Base-by-base conservation (phyloP, 2,888 invertebrate species). In the Nomada ruficornis region DNA sequence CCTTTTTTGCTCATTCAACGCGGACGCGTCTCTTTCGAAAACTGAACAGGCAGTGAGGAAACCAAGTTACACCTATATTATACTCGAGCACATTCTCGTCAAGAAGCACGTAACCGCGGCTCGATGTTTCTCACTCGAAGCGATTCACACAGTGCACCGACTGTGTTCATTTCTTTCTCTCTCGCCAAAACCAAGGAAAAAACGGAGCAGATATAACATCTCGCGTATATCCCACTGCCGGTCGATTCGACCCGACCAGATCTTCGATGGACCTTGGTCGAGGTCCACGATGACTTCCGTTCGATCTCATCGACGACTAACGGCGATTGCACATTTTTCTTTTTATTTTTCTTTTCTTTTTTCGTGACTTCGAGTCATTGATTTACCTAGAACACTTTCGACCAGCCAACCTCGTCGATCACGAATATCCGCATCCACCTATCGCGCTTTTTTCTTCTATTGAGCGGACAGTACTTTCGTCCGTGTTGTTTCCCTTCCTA, bases 381-480 rank as follows among this genome's bases (percentile, higher is more conserved):
- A 60, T 71, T 65, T 67, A 73, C 69, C 73, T 83, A 83, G 52
- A 77, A 70, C 70, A 70, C 76, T 64, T 69, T 70, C 74, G 90
- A 91, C 91, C 91, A 91, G 91, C 91, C 91, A 90, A 91, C 91
- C 91, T 91, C 91, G 74, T 82, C 82, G 86, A 84, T 70, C 79
- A 84, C 87, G 82, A 42, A 72, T 47, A 70, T 75, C 77, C 80
- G 77, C 75, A 50, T 67, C 67, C 59, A 59, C 9, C 59, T 23
- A 13, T 55, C 50, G 36, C 62, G 44, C 44, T 29, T 2, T 15
- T 60, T 7, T 20, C 2, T 18, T 10, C 29, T 59, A 44, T 47
- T 36, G 52, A 29, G 29, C 29, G 29, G 36, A 15, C 47, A 47
- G 11, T 55, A 9, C 15, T 4, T 42, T 13, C 3, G 2, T n/a